phyloP scores from a whole-genome alignment of 2,888 invertebrate species.

The Microctonus aethiopoides region DNA sequence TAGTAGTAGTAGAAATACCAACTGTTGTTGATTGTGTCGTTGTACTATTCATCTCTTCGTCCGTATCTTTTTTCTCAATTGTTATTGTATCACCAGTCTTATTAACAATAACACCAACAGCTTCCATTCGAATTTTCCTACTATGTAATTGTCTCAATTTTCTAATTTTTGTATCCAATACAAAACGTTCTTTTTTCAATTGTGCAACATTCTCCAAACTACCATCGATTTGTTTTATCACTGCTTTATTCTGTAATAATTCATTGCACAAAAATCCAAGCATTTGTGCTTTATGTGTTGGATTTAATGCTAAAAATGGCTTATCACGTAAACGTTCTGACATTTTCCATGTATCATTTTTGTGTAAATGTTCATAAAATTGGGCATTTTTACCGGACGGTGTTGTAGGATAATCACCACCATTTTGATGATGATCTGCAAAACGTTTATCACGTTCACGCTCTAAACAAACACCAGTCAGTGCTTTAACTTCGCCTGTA shows the following conservation, averaged over 20 bases:
- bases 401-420: constrained; percentile 76
- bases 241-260: constrained; percentile 90
- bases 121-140: constrained; percentile 80
- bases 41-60: constrained; percentile 48
- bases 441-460: constrained; percentile 83
- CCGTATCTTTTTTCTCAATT: constrained; percentile 62
- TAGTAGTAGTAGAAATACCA: background rate
- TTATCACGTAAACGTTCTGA: constrained; percentile 84
- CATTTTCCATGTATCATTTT: constrained; percentile 82
- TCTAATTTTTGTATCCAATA: constrained; percentile 91
- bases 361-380: constrained; percentile 82
- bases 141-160: constrained; percentile 81
- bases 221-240: constrained; percentile 89
- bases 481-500: constrained; percentile 84
- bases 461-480: constrained; percentile 84
- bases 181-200: constrained; percentile 90
- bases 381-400: constrained; percentile 80
- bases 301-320: constrained; percentile 86
- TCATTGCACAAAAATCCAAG: constrained; percentile 95
- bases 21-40: background rate
- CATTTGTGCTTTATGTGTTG: constrained; percentile 88
- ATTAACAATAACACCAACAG: constrained; percentile 67
- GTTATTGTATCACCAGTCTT: constrained; percentile 64
- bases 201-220: constrained; percentile 88
- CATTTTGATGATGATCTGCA: constrained; percentile 85